Evolutionary conservation across 2,113 vertebrate genomes (phyloP).

Genomic region (Pogona vitticeps): DNA sequence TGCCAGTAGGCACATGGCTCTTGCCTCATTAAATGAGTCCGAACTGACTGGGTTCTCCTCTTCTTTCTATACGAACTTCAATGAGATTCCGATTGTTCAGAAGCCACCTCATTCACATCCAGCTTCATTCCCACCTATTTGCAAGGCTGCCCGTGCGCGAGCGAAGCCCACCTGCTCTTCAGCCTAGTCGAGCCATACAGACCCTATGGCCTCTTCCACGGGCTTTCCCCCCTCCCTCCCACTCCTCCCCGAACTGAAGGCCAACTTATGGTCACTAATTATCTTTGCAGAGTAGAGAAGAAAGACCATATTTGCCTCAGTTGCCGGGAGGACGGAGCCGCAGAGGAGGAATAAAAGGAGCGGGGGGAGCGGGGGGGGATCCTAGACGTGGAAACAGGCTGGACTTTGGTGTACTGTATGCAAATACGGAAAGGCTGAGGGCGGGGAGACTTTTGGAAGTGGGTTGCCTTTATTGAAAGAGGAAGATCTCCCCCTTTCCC

Average conservation of each 20-base stretch:
- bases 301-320: neutral
- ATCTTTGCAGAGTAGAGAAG: neutral
- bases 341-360: neutral
- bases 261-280: neutral
- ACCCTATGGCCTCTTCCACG: no score
- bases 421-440: neutral
- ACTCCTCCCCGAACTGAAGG: neutral
- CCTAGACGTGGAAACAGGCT: neutral
- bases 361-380: neutral
- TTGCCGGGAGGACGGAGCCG: neutral
- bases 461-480: slow-evolving; percentile 45
- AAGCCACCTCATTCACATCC: neutral
- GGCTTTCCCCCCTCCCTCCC: no score
- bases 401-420: neutral
- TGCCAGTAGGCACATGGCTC: no score
- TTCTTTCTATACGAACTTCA: no score
- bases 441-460: slow-evolving; percentile 36
- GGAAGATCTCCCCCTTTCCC: slow-evolving; percentile 31
- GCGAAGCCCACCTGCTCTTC: neutral
- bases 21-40: no score
- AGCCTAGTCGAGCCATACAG: neutral
- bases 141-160: no score
- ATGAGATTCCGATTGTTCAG: neutral
- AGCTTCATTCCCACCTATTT: neutral
- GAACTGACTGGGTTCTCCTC: no score